A percentile compares a stretch with the other conserved stretches of the same genome.
Conservation (phyloP, 2,797 vertebrate genomes). For the Scolopax bukidnonensis region DNA sequence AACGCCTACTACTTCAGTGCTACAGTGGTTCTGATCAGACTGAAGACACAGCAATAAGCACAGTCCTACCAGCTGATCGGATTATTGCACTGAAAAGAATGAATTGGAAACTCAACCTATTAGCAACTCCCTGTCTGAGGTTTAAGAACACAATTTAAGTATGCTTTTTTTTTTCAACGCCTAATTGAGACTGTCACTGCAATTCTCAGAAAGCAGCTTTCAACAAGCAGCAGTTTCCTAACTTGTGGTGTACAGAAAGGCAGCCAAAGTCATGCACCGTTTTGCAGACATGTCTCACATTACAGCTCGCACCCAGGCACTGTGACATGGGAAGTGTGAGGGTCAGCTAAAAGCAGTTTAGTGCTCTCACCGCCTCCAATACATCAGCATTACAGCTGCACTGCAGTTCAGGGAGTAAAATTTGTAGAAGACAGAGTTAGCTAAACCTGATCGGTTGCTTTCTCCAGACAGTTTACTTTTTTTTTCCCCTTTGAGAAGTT, state of each 20-base stretch:
- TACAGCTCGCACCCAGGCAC: background rate
- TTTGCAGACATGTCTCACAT: background rate
- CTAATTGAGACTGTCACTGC: background rate
- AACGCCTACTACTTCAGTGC: background rate
- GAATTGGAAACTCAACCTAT: background rate
- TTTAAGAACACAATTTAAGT: background rate
- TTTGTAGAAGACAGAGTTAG: background rate
- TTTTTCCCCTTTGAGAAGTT: background rate
- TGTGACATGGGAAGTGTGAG: background rate
- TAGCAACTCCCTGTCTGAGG: background rate
- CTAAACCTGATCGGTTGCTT: background rate
- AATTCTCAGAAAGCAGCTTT: background rate
- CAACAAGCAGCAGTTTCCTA: background rate
- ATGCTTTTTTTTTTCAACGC: background rate
- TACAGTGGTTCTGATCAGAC: background rate
- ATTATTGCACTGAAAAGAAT: background rate
- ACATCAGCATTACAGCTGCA: background rate
- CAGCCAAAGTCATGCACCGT: background rate
- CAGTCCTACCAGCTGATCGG: background rate
- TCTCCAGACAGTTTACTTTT: background rate
- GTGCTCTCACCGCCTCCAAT: background rate
- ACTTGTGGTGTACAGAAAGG: background rate
- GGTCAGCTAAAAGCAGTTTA: constrained; percentile 21
- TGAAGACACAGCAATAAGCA: background rate
- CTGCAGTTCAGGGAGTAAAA: background rate